Conservation (phyloP, 92 coral and sea anemone species). For the Phenganax subtilis region DNA sequence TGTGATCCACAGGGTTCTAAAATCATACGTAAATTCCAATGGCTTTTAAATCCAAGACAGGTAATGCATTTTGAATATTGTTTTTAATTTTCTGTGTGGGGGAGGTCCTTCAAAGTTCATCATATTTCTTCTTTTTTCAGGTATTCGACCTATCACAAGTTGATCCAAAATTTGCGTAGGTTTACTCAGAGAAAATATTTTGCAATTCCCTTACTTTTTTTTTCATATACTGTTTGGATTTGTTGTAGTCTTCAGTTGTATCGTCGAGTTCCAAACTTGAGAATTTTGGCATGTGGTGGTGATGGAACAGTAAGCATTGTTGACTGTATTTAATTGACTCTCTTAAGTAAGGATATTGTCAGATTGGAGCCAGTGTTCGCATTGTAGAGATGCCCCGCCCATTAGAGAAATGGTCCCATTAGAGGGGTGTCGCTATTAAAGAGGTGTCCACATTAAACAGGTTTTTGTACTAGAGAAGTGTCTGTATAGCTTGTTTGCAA, state of each 20-base stretch:
- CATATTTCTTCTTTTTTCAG: conserved; percentile 24
- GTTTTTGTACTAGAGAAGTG: no score
- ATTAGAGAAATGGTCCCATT: no score
- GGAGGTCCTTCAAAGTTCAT: no score
- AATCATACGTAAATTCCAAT: conserved; percentile 94
- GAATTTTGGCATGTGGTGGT: conserved; percentile 96
- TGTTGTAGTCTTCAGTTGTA: conserved; percentile 75
- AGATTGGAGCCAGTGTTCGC: no score
- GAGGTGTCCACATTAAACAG: no score
- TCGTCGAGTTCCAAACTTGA: conserved; percentile 87
- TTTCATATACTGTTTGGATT: no score
- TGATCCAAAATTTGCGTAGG: conserved; percentile 85
- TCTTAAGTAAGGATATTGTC: not conserved
- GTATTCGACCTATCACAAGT: conserved; percentile 84
- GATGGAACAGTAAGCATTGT: conserved; percentile 85
- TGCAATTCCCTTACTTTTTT: no score
- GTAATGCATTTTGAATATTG: conserved; percentile 28
- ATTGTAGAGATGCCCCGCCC: no score
- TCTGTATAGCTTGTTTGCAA: no score
- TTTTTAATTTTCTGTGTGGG: not conserved
- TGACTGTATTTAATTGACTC: not conserved
- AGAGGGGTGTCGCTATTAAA: no score
- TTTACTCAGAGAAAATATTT: not conserved
- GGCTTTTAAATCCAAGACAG: conserved; percentile 97
- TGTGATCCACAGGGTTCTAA: conserved; percentile 57